These are phyloP conservation scores for Anastatus disparis DNA, from an alignment of 1,140 invertebrate genomes.

Conservation along the genomic window DNA sequence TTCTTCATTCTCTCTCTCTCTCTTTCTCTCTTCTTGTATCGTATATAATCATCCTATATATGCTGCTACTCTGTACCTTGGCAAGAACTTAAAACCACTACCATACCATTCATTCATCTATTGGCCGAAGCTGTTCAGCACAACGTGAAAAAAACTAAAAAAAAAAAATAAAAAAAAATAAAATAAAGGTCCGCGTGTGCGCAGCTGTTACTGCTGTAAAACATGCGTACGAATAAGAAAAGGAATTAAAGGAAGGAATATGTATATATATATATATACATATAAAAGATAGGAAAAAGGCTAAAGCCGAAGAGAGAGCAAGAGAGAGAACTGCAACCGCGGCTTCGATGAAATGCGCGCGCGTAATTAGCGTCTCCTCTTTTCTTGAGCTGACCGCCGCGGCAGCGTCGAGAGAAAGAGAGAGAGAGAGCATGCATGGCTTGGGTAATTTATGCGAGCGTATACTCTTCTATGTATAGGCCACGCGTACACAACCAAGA, in stretches of 20 bases:
- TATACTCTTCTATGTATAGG: no score
- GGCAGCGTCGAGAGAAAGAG: no score
- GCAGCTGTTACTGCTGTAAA: neutral
- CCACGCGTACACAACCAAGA: no score
- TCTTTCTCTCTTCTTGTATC: no score
- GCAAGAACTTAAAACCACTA: no score
- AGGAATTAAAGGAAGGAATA: no score
- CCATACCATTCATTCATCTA: neutral
- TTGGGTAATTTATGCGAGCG: constrained; percentile 61
- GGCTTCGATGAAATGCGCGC: no score
- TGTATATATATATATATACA: neutral
- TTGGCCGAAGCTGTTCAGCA: neutral
- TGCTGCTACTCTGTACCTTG: no score
- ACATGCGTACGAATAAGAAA: no score
- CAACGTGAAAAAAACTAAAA: neutral
- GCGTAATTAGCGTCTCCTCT: constrained; percentile 55
- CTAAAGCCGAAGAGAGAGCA: neutral
- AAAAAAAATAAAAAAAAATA: neutral
- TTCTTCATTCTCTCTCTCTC: neutral
- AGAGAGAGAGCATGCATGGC: no score
- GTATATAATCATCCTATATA: neutral
- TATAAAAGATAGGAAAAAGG: neutral
- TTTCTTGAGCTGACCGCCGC: neutral
- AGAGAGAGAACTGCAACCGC: no score
- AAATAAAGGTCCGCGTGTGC: constrained; percentile 23